Evolutionary conservation across 2,113 vertebrate genomes (phyloP), one percentile per base, ranked within the genome.

Genomic region (Chaetodon trifascialis): DNA sequence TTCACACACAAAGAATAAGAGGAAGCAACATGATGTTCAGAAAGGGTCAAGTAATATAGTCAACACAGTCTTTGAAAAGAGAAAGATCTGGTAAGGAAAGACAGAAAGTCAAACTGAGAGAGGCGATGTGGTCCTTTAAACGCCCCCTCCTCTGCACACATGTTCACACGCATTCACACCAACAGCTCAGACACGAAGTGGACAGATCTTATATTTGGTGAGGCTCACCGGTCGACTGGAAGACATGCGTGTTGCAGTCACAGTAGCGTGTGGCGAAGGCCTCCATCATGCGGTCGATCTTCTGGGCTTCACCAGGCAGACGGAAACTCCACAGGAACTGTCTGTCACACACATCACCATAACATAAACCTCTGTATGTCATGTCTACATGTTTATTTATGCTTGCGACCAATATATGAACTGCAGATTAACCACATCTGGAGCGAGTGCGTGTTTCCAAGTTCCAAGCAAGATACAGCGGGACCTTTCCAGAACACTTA

Each of bases 251-350:
- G 88, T 99, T 99, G 85, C 98, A 99, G 79, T 96, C 93, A 59
- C 97, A 99, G 92, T 99, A 99, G 52, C 97, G 95, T 0, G 84
- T 94, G 21, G 98, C 98, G 23, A 99, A 99, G 3, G 96, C 92
- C 70, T 99, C 98, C 98, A 99, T 99, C 97, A 99, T 99, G 11
- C 98, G 94, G 78, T 99, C 98, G 2, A 99, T 99, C 94, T 99
- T 99, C 95, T 99, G 98, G 0, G 98, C 98, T 82, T 99, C 98
- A 0, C 98, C 98, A 0, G 98, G 98, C 71, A 99, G 94, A 54
- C 98, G 96, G 88, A 99, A 99, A 83, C 97, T 99, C 97, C 97
- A 98, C n/a, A 99, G 90, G 79, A 99, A 99, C 92, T 98, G 97
- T 73, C 98, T 99, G 80, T 70, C 47, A 64, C 51, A 58, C 66